Conservation (phyloP, 2,113 vertebrate genomes). For the Pithys albifrons region DNA sequence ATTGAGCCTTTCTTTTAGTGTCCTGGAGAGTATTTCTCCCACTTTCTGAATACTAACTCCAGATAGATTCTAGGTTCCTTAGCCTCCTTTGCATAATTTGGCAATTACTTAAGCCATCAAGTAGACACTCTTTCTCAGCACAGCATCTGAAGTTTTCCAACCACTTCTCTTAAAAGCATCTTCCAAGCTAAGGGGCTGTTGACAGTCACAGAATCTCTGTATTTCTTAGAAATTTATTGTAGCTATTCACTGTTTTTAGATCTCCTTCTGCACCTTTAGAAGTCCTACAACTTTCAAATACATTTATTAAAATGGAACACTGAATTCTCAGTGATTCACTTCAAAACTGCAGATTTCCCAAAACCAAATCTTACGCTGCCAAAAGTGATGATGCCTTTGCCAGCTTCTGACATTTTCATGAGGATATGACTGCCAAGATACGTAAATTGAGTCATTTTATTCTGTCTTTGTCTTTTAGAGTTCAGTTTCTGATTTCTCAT, state of each 20-base stretch:
- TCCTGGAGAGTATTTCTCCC: neutral
- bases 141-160: neutral
- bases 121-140: neutral
- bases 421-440: neutral
- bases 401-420: conserved; percentile 1
- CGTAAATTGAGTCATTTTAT: neutral
- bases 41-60: neutral
- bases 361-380: neutral
- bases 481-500: neutral
- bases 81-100: neutral
- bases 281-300: neutral
- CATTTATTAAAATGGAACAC: neutral
- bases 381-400: neutral
- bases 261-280: neutral
- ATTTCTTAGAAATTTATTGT: neutral
- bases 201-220: neutral
- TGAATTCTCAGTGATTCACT: neutral
- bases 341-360: conserved; percentile 19
- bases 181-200: neutral
- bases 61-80: neutral
- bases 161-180: neutral
- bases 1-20: neutral
- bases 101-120: neutral
- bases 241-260: neutral
- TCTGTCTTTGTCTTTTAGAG: conserved; percentile 4